Base-by-base conservation (phyloP, 2,888 invertebrate genomes). In the Dicyrtoma fusca region DNA sequence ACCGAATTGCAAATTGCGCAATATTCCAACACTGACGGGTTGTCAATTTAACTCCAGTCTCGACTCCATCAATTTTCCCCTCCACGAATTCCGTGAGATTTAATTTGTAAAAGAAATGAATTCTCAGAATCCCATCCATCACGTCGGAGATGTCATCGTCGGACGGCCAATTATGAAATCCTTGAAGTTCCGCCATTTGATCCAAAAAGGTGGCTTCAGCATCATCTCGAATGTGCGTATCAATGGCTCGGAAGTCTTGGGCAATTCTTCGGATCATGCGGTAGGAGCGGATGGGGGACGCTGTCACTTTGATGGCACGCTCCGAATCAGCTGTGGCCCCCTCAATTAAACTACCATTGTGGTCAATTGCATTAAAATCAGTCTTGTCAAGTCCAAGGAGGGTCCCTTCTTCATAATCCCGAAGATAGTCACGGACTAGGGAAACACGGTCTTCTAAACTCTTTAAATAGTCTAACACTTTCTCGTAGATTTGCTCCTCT, bases 101-200 rank as follows among this genome's bases (percentile, higher is more conserved):
- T 55, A 80, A 65, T 26, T 77, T 68, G 69, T 80, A 80, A 17
- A 80, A 78, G 45, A 78, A 79, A 51, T 80, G 80, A 11, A 80
- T 76, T 42, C 80, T 69, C 11, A 80, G 71, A 64, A 80, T 69
- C 0, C 76, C 78, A 69, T 78, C 79, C 72, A 80, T 79, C 11
- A 77, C 77, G 51, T 79, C 79, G n/a, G 73, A 74, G 14, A 75
- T 68, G 65, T 80, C 80, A 59, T 76, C 73, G 4, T 75, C 75
- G 0, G 70, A 61, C 1, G 80, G 80, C 77, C 79, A 80, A 14
- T 73, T 74, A 42, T 74, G 78, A n/a, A 66, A 61, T 11, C 76
- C 77, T 57, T 76, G 69, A 17, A 77, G 73, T 17, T 72, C 76
- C 0, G 78, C 78, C 25, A 75, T 75, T 59, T 77, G 76, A 49